Evolutionary conservation across 2,797 vertebrate species (phyloP), one percentile per base, ranked within the genome.

Genomic region (Thamnophis elegans): DNA sequence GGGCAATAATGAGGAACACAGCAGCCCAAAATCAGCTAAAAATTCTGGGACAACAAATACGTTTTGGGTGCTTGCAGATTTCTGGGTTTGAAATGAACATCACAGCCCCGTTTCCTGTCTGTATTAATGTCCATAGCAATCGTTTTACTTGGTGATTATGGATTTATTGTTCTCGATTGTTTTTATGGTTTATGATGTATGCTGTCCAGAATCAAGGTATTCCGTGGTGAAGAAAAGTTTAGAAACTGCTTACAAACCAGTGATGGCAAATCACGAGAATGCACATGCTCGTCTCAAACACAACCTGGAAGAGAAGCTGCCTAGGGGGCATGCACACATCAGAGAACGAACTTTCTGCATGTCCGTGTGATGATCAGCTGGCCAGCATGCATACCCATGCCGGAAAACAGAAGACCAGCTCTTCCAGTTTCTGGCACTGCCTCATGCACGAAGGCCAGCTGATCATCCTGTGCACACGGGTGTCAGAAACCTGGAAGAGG

Each of bases 51-150:
- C 73, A 25, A 47, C 10, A 5, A 25, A 47, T 42, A 25, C 25
- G 20, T 47, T 82, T 82, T 82, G 53, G 91, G 78, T 78, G 62
- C 73, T 93, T 92, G 68, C 65, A 92, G 92, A 11, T 0, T 92
- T 68, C 55, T 59, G 94, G 88, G 85, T 95, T 92, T 91, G 94
- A 92, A 95, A 85, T 88, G 92, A 95, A 90, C n/a, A 36, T 14
- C 14, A 7, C 32, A 14, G 6, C 14, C n/a, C 65, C 6, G 8
- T 32, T 73, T 32, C n/a, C n/a, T 36, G 65, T 18, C 65, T 73
- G 14, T 73, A 73, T 73, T 32, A 18, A 32, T 0, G 6, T 18
- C 65, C n/a, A 8, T 36, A 73, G 2, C 16, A 32, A 73, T 8
- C 73, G 14, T 36, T 73, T 36, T 36, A 36, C n/a, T 73, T 8